Conservation (phyloP, 2,888 invertebrate genomes). For the Leucophora obtusa region DNA sequence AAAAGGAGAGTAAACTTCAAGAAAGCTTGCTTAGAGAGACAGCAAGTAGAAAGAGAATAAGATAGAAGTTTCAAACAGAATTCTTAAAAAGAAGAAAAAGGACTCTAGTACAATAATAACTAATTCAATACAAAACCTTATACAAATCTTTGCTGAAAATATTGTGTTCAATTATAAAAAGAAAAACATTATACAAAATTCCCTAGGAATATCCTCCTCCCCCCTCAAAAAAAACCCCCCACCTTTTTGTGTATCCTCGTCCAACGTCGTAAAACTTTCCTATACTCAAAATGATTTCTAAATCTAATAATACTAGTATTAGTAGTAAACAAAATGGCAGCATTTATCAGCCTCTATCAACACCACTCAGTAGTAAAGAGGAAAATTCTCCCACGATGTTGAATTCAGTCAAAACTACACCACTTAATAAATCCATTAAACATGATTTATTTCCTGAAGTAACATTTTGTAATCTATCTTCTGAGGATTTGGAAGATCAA, state of each 20-base stretch:
- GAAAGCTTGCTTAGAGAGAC: background rate
- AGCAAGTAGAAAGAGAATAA: background rate
- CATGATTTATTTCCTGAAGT: slow-evolving; percentile 78
- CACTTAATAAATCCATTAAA: slow-evolving; percentile 72
- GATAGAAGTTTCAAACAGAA: slow-evolving; percentile 1
- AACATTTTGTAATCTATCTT: slow-evolving; percentile 76
- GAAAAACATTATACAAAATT: slow-evolving; percentile 21
- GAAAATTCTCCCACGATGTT: slow-evolving; percentile 29
- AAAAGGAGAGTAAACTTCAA: background rate
- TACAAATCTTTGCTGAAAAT: slow-evolving; percentile 65
- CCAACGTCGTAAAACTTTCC: background rate
- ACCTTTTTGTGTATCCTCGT: slow-evolving; percentile 18
- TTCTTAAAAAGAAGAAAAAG: slow-evolving; percentile 23
- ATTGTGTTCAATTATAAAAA: slow-evolving; percentile 64
- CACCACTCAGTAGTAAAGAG: slow-evolving; percentile 36
- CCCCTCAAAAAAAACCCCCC: slow-evolving; percentile 20
- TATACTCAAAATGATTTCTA: slow-evolving; percentile 53
- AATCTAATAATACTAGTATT: slow-evolving; percentile 42
- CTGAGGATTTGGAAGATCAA: slow-evolving; percentile 68
- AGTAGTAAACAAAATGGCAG: slow-evolving; percentile 67
- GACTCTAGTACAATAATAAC: slow-evolving; percentile 54
- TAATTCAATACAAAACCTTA: slow-evolving; percentile 39
- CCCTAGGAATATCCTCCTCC: slow-evolving; percentile 9
- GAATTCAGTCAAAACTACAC: slow-evolving; percentile 70
- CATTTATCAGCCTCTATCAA: slow-evolving; percentile 65